A percentile compares a stretch with the other conserved stretches of the same genome.
These are phyloP conservation scores for Sinocyclocheilus anshuiensis DNA, from an alignment of 2,113 vertebrate genomes.

Conservation along the genomic window DNA sequence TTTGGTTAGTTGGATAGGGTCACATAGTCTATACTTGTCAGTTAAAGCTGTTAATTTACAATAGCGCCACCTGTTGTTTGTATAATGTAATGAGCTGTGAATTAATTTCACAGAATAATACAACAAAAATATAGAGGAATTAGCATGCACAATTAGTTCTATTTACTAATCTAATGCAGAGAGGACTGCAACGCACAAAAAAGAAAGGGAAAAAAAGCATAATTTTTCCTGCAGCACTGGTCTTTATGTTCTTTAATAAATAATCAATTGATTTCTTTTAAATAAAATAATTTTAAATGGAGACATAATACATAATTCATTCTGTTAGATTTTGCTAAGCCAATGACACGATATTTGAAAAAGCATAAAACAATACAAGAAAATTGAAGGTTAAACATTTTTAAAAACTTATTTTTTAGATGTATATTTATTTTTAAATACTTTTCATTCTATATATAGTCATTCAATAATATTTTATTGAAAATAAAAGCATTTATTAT, in stretches of 20 bases:
- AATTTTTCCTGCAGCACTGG: not conserved
- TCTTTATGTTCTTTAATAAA: not conserved
- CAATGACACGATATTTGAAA: not conserved
- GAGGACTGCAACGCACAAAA: not conserved
- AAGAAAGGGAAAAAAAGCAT: not conserved
- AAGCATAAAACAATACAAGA: not conserved
- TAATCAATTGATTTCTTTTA: not conserved
- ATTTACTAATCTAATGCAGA: not conserved
- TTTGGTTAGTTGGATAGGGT: not conserved
- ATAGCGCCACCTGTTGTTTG: slow-evolving; percentile 25
- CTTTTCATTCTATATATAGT: not conserved
- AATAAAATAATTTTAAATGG: not conserved
- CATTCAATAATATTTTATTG: not conserved
- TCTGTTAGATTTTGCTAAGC: not conserved
- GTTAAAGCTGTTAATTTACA: not conserved
- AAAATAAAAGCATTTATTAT: not conserved
- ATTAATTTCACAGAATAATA: not conserved
- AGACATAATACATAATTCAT: not conserved
- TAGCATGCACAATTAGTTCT: not conserved
- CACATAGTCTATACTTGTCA: not conserved
- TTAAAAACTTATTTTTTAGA: too few relatives aligned
- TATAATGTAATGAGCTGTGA: not conserved
- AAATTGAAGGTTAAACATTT: too few relatives aligned
- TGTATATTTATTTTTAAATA: not conserved
- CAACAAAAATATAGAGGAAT: not conserved